These are phyloP conservation scores for Typhlichthys eigenmanni DNA, from an alignment of 2,797 vertebrate genomes.

Conservation along the genomic window DNA sequence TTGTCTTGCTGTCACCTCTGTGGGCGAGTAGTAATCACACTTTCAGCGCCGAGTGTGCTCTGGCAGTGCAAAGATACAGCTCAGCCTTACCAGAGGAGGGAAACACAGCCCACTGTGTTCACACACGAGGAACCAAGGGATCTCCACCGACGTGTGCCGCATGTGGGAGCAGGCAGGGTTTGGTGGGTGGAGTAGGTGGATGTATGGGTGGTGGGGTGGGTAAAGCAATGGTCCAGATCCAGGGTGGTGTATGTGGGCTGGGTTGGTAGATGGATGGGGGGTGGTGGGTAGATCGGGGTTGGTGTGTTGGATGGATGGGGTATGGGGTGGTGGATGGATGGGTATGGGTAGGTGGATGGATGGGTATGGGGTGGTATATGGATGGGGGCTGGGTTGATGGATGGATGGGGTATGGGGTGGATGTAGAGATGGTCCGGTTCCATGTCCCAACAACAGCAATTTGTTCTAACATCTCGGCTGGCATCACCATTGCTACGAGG, in stretches of 20 bases:
- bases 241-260: too few species aligned
- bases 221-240: too few species aligned
- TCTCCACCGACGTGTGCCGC: constrained; percentile 59
- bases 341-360: background rate
- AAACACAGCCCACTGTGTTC: constrained; percentile 69
- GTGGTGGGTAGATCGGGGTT: constrained; percentile 48
- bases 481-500: too few species aligned
- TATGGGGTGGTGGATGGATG: background rate
- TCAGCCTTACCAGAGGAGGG: constrained; percentile 75
- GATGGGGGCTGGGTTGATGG: background rate
- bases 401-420: background rate
- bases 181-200: background rate
- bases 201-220: too few species aligned
- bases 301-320: background rate
- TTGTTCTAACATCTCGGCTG: too few species aligned
- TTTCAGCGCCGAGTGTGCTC: constrained; percentile 45
- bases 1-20: constrained; percentile 63
- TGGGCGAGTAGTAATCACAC: constrained; percentile 66
- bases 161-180: constrained; percentile 49
- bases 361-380: constrained; percentile 8
- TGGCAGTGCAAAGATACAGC: constrained; percentile 62
- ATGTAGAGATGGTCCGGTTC: constrained; percentile 34
- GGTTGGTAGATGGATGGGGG: constrained; percentile 25
- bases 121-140: constrained; percentile 57
- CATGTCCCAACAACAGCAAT: too few species aligned